These are phyloP conservation scores for Chauna torquata DNA, from an alignment of 2,113 vertebrate genomes.

Conservation along the genomic window DNA sequence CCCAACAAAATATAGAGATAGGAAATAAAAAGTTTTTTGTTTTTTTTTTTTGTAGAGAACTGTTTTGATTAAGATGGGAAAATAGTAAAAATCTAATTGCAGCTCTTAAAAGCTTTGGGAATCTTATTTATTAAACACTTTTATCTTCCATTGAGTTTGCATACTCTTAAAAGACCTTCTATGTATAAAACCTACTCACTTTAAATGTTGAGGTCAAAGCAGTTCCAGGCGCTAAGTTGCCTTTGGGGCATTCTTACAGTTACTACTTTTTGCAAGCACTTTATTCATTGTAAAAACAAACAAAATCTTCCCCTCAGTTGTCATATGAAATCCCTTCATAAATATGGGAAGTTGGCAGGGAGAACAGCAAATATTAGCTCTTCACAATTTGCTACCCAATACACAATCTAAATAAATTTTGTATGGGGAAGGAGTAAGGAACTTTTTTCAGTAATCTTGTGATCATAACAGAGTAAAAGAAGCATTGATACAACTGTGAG, in stretches of 20 bases:
- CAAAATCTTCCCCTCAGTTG: not conserved
- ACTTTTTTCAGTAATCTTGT: not conserved
- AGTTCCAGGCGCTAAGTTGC: not conserved
- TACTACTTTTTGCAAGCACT: not conserved
- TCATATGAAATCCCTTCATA: not conserved
- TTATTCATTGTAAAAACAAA: not conserved
- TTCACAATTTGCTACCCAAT: not conserved
- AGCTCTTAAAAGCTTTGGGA: not conserved
- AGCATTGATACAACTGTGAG: not conserved
- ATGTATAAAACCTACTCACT: not conserved
- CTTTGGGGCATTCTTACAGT: not conserved
- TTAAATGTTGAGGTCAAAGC: not conserved
- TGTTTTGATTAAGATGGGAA: not conserved
- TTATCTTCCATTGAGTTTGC: not conserved
- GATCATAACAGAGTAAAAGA: not conserved
- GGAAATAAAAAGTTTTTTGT: not conserved
- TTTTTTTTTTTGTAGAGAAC: not conserved
- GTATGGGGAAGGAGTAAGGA: not conserved
- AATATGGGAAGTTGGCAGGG: not conserved
- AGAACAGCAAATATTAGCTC: not conserved
- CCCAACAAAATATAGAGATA: not conserved
- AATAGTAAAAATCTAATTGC: not conserved
- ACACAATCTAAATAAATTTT: not conserved
- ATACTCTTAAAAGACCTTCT: not conserved
- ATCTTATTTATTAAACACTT: not conserved